A percentile compares a stretch with the other conserved stretches of the same genome.
Evolutionary conservation across 2,113 vertebrate genomes (phyloP).

Genomic region (Pituophis catenifer): DNA sequence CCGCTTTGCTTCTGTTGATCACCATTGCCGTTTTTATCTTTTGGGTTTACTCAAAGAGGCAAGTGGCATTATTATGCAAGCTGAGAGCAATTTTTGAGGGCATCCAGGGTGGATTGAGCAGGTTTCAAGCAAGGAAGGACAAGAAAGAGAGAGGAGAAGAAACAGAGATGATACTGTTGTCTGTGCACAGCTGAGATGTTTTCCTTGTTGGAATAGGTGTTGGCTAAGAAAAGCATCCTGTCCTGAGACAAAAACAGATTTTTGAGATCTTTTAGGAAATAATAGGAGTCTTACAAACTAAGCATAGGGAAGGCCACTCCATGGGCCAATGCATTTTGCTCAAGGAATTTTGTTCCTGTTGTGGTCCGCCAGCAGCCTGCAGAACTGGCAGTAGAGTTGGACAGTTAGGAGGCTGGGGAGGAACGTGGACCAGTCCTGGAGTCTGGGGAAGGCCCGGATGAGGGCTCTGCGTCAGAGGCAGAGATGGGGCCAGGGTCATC

Average conservation of each 20-base stretch:
- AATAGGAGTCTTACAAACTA: background rate
- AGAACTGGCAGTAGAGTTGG: too few relatives aligned
- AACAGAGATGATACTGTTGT: background rate
- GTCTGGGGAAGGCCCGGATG: too few relatives aligned
- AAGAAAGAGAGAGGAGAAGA: background rate
- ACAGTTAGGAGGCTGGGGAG: too few relatives aligned
- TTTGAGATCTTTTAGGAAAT: background rate
- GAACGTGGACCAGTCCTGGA: too few relatives aligned
- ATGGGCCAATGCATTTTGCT: background rate
- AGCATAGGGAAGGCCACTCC: background rate
- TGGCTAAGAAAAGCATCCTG: background rate
- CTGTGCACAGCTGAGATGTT: background rate
- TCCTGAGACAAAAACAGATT: too few relatives aligned
- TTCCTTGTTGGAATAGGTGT: too few relatives aligned
- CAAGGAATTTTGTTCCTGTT: too few relatives aligned
- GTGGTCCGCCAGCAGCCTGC: too few relatives aligned
- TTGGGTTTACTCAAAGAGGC: slow-evolving; percentile 77
- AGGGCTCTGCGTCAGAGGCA: too few relatives aligned
- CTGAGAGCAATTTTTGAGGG: too few relatives aligned
- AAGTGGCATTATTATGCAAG: slow-evolving; percentile 44
- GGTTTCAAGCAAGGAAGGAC: background rate
- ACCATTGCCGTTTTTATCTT: slow-evolving; percentile 75
- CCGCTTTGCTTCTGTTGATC: slow-evolving; percentile 75
- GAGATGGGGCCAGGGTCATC: too few relatives aligned
- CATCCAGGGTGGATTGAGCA: rapidly evolving